Percentiles rank a stretch among this genome's conserved stretches.
phyloP scores from a whole-genome alignment of 2,888 invertebrate species.

The Meiosimyza decipiens region DNA sequence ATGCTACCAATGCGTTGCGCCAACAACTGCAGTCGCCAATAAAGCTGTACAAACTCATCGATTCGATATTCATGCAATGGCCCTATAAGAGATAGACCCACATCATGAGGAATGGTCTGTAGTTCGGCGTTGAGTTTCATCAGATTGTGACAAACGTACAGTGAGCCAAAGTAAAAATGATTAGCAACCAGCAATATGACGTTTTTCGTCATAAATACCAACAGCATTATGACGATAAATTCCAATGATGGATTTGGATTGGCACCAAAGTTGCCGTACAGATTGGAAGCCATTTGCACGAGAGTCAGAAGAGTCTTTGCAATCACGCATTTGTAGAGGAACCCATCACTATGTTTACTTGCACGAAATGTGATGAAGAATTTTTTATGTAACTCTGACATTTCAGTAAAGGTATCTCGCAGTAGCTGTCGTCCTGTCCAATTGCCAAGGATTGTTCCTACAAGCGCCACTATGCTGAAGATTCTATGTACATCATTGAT shows the following conservation, averaged over 20 bases:
- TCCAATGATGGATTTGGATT: slow-evolving; percentile 20
- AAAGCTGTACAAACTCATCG: neutral
- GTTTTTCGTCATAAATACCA: slow-evolving; percentile 3
- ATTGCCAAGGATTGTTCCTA: no score
- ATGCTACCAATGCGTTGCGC: neutral
- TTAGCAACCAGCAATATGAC: slow-evolving; percentile 9
- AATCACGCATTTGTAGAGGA: slow-evolving; percentile 12
- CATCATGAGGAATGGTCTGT: no score
- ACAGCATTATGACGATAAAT: neutral
- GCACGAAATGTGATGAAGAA: no score
- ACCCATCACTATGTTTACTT: no score
- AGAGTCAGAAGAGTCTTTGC: slow-evolving; percentile 19
- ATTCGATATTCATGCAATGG: slow-evolving; percentile 5
- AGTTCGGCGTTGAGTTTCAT: slow-evolving; percentile 20
- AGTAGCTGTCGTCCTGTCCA: no score
- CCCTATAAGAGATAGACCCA: no score
- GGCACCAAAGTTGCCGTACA: slow-evolving; percentile 7
- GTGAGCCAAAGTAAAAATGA: slow-evolving; percentile 8
- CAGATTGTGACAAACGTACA: slow-evolving; percentile 5
- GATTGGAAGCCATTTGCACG: neutral
- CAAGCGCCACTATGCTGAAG: no score
- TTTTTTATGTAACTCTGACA: no score
- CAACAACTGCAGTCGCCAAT: neutral
- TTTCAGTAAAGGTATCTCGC: no score
- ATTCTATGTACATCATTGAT: no score